Evolutionary conservation across 2,888 invertebrate genomes (phyloP), one percentile per base, ranked within the genome.

Genomic region (Melanophora roralis): DNA sequence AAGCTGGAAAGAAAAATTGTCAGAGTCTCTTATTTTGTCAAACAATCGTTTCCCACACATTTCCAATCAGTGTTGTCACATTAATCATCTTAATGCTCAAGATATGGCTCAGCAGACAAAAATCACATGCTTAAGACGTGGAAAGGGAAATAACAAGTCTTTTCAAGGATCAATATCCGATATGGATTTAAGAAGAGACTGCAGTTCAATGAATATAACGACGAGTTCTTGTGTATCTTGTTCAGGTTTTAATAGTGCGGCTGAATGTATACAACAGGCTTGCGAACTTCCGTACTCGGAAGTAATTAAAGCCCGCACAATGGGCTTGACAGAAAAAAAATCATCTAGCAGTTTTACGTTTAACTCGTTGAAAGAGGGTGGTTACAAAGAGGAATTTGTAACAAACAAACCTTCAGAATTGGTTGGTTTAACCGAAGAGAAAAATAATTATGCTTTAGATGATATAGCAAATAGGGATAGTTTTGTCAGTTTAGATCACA

Each of bases 1-100:
- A 0, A 82, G 83, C 36, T 88, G 88, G 88, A 86, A 85, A 65
- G 47, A 71, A 0, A 83, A 85, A 2, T 71, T 88, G 2, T 72
- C 86, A 3, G 85, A 86, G 1, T 86, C 85, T 69, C 49, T 88
- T 51, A 74, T 83, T 16, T 80, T 82, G 21, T 82, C 73, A 51
- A 88, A 88, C 79, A 82, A 81, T 0, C 23, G 32, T 6, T 6
- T 86, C 69, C 88, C 88, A 1, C 73, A 64, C 9, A 67, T 88
- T 7, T 80, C 74, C 59, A 86, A 88, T 75, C 85, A 85, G 72
- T 86, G 86, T 55, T 82, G 82, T 47, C 1, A 73, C 1, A 69
- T 74, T 1, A 78, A 83, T 0, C 65, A 79, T 3, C 6, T 83
- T 4, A 49, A 74, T 19, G 57, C 81, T 14, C 85, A 86, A 73